These are phyloP conservation scores for Lasiurus cinereus DNA, from an alignment of 2,113 vertebrate genomes.

Conservation along the genomic window DNA sequence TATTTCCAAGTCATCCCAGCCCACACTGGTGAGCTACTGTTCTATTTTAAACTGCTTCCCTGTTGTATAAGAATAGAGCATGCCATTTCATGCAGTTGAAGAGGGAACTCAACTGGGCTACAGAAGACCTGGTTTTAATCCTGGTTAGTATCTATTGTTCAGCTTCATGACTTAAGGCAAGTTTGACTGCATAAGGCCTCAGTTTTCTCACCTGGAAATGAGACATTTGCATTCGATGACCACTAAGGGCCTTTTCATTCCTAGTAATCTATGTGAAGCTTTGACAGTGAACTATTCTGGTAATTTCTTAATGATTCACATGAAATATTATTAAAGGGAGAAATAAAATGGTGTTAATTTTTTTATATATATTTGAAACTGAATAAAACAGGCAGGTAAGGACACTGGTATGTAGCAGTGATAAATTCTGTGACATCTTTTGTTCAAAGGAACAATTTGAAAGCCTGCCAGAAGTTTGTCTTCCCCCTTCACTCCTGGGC, in stretches of 20 bases:
- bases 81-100: neutral
- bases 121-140: neutral
- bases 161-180: neutral
- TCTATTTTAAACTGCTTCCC: neutral
- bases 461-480: neutral
- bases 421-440: constrained; percentile 5
- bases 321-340: neutral
- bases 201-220: neutral
- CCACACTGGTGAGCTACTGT: neutral
- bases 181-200: neutral
- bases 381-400: neutral
- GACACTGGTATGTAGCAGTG: neutral
- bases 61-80: neutral
- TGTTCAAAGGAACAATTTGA: neutral
- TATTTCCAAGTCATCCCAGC: neutral
- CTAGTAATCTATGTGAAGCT: neutral
- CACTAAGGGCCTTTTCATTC: neutral
- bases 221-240: neutral
- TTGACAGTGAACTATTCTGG: neutral
- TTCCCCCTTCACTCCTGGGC: neutral
- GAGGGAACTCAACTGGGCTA: neutral
- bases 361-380: neutral
- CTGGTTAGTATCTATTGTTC: neutral
- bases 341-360: neutral
- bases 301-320: neutral